Evolutionary conservation across 2,113 vertebrate genomes (phyloP).

Genomic region (Rutilus rutilus): DNA sequence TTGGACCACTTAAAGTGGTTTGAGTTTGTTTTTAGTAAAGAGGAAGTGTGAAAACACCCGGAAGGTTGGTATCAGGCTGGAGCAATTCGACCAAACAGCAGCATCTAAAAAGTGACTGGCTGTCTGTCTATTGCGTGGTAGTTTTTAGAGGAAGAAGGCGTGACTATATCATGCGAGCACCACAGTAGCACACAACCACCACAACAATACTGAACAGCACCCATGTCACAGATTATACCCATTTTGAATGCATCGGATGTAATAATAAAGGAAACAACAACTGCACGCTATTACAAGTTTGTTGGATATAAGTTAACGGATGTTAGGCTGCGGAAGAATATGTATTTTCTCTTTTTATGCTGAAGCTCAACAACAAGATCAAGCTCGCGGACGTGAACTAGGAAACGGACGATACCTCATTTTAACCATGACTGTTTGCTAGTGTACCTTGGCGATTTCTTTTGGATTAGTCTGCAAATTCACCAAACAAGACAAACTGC

Average conservation of each 20-base stretch:
- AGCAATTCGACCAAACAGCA: not conserved
- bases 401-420: not conserved
- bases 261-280: constrained; percentile 68
- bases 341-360: not conserved
- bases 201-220: constrained; percentile 65
- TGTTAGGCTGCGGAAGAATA: not conserved
- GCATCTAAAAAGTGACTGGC: constrained; percentile 18
- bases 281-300: constrained; percentile 25
- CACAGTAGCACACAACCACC: not conserved
- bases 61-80: not conserved
- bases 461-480: not conserved
- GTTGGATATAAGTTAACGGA: not conserved
- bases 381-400: constrained; percentile 33
- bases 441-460: not conserved
- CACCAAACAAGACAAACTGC: not conserved
- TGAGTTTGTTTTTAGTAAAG: not conserved
- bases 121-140: constrained; percentile 51
- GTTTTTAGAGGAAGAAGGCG: constrained; percentile 56
- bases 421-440: constrained; percentile 8
- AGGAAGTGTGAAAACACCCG: constrained; percentile 7
- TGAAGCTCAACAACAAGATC: constrained; percentile 38
- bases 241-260: constrained; percentile 61
- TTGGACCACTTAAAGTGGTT: not conserved
- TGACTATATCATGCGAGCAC: too few species aligned
- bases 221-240: constrained; percentile 73